A percentile compares a stretch with the other conserved stretches of the same genome.
These are phyloP conservation scores for Drosophila atripex DNA, from an alignment of 2,888 invertebrate species.

Conservation along the genomic window DNA sequence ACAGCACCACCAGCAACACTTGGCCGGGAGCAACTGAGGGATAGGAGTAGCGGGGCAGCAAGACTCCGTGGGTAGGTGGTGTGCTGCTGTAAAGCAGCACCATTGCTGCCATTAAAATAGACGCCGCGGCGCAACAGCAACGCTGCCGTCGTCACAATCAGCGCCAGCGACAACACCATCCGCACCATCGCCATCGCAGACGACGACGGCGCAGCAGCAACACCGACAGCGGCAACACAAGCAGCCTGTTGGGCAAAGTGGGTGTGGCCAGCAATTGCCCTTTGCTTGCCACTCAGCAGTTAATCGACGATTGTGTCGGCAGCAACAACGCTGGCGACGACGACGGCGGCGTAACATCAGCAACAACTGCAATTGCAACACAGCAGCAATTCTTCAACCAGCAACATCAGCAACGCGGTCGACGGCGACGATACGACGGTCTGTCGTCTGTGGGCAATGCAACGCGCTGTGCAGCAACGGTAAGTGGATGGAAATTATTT, in stretches of 20 bases:
- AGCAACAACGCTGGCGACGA: conserved; percentile 40
- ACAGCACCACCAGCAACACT: conserved; percentile 28
- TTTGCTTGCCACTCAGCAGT: conserved; percentile 53
- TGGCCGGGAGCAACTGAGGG: conserved; percentile 18
- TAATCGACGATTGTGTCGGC: conserved; percentile 38
- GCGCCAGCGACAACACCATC: conserved; percentile 74
- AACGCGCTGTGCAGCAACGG: conserved; percentile 84
- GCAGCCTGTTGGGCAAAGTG: conserved; percentile 47
- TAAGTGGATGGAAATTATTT: conserved; percentile 68
- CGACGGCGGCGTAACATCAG: conserved; percentile 29
- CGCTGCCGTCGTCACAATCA: conserved; percentile 80
- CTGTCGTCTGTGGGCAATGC: conserved; percentile 84
- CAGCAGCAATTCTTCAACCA: conserved; percentile 45
- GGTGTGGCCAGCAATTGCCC: conserved; percentile 53
- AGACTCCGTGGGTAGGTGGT: conserved; percentile 58
- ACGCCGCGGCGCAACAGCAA: conserved; percentile 79
- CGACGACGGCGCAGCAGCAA: conserved; percentile 64
- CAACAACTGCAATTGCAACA: conserved; percentile 17
- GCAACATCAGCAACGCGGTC: conserved; percentile 48
- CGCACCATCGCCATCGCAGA: conserved; percentile 73
- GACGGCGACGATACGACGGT: conserved; percentile 75
- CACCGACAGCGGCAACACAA: conserved; percentile 37
- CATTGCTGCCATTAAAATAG: conserved; percentile 80
- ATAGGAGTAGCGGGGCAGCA: conserved; percentile 14
- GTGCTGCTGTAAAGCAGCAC: conserved; percentile 79